phyloP scores from a whole-genome alignment of 2,797 vertebrate genomes.

The Jordanella pulchra region DNA sequence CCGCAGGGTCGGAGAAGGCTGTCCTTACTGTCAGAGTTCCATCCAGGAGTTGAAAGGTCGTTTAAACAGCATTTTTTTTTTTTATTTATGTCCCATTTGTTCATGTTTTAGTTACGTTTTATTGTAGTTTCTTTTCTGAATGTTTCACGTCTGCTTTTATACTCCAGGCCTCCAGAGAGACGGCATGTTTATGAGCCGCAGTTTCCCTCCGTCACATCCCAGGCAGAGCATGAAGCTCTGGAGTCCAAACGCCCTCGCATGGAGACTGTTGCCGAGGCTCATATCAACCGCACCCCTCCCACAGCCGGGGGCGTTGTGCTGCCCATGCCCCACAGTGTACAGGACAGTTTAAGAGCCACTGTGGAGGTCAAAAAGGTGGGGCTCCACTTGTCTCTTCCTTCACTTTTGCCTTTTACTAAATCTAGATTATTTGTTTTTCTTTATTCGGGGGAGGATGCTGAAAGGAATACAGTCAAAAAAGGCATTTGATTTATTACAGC shows the following conservation, averaged over 20 bases:
- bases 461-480: neutral
- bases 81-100: neutral
- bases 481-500: neutral
- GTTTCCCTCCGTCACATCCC: slow-evolving; percentile 85
- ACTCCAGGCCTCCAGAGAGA: slow-evolving; percentile 91
- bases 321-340: slow-evolving; percentile 85
- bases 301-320: slow-evolving; percentile 81
- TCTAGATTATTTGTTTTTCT: neutral
- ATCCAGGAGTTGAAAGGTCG: slow-evolving; percentile 91
- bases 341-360: slow-evolving; percentile 87
- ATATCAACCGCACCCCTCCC: slow-evolving; percentile 84
- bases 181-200: slow-evolving; percentile 93
- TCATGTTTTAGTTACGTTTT: neutral
- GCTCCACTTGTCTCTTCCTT: neutral
- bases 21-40: slow-evolving; percentile 96
- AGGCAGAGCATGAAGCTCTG: slow-evolving; percentile 88
- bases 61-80: neutral
- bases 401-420: neutral
- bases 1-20: slow-evolving; percentile 91
- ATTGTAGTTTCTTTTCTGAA: slow-evolving; percentile 3
- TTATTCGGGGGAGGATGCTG: neutral
- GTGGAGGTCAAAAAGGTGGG: slow-evolving; percentile 93
- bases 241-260: slow-evolving; percentile 93
- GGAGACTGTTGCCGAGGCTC: slow-evolving; percentile 88
- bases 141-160: slow-evolving; percentile 33